Evolutionary conservation across 2,888 invertebrate species (phyloP).

Genomic region (Drosophila fungiperda): DNA sequence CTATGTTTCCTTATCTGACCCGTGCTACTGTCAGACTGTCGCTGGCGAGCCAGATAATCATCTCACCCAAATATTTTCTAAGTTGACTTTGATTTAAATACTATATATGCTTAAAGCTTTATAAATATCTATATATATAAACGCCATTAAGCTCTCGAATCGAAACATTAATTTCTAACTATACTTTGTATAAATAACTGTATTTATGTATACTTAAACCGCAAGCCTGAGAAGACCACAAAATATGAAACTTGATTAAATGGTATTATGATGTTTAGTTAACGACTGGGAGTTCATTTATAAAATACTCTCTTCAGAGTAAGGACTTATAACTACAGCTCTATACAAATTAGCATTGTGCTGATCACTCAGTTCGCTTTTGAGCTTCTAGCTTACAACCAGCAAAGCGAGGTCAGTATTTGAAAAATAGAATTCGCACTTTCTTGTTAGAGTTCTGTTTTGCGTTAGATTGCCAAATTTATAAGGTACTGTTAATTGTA

Average conservation of each 20-base stretch:
- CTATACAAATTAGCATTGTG: slow-evolving; percentile 27
- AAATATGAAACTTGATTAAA: not conserved
- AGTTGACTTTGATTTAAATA: slow-evolving; percentile 42
- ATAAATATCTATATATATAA: not conserved
- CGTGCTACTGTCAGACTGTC: slow-evolving; percentile 43
- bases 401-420: slow-evolving; percentile 32
- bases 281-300: not conserved
- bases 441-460: slow-evolving; percentile 67
- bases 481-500: slow-evolving; percentile 47
- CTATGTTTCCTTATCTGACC: slow-evolving; percentile 42
- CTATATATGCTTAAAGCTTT: not conserved
- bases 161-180: not conserved
- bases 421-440: slow-evolving; percentile 49
- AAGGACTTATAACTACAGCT: not conserved
- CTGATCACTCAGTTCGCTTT: slow-evolving; percentile 23
- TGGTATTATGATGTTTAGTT: not conserved
- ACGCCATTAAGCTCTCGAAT: slow-evolving; percentile 1
- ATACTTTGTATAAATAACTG: not conserved
- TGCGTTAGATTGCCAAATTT: slow-evolving; percentile 39
- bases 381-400: slow-evolving; percentile 29
- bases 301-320: not conserved
- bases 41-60: slow-evolving; percentile 33
- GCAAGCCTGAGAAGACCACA: slow-evolving; percentile 10
- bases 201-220: slow-evolving; percentile 9
- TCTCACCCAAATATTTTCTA: slow-evolving; percentile 27